Base-by-base conservation (phyloP, 2,113 vertebrate genomes). In the Fulica atra region DNA sequence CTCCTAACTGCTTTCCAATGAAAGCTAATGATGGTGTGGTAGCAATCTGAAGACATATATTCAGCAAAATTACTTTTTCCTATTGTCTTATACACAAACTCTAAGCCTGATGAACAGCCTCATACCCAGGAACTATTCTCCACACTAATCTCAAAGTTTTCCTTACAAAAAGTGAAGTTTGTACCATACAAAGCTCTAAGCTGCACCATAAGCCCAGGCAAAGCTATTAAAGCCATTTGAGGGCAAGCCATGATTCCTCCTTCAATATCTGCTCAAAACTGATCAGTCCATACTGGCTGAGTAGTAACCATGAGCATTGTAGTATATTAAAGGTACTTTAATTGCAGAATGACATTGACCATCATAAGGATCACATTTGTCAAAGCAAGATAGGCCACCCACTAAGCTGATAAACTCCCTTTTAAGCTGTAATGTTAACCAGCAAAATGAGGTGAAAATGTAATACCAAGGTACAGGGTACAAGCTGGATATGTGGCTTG, bases 401-500 rank as follows among this genome's bases (percentile, higher is more conserved):
- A 82, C 57, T 31, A 59, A 64, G 25, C 56, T 14, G 18, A 82
- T 60, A 70, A 38, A 14, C 50, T 86, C 0, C 19, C 66, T 66
- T 61, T 71, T 35, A 89, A 88, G 18, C 21, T 60, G 12, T 61
- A 25, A 33, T 11, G 23, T 48, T 35, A 71, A 44, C 13, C n/a
- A 82, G 16, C 35, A 88, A n/a, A 61, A 63, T 28, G 79, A 79
- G 17, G 46, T 10, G 18, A 88, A 70, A 25, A 36, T 7, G 26
- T 28, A 13, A 11, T 29, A 50, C 36, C 9, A 44, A 76, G 42
- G 14, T 5, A 74, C 3, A 79, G 11, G 5, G 7, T 36, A 64
- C 0, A 0, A 59, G 71, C 76, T 1, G 1, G 8, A 33, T 7
- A 50, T 6, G 1, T 10, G 10, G 21, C 59, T 3, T 28, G 8